Evolutionary conservation across 1,140 invertebrate genomes (phyloP).

Genomic region (Aethina tumida): DNA sequence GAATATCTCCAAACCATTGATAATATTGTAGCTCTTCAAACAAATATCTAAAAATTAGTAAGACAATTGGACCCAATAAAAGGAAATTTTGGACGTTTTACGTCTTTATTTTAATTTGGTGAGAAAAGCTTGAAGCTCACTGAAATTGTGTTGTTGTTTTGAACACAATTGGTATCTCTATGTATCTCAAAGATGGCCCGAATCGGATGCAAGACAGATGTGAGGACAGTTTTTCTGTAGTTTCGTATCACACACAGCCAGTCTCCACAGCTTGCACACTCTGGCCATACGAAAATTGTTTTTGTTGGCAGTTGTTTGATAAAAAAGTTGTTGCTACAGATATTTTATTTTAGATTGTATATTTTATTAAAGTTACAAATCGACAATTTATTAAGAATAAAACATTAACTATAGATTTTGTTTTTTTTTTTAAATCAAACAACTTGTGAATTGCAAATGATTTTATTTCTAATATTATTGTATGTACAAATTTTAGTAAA

Average conservation of each 20-base stretch:
- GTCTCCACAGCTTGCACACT: slow-evolving; percentile 86
- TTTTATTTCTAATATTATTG: too few species aligned
- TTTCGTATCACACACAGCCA: slow-evolving; percentile 87
- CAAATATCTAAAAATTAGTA: too few species aligned
- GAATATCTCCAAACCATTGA: slow-evolving; percentile 96
- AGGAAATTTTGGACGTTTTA: too few species aligned
- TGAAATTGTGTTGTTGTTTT: slow-evolving; percentile 99
- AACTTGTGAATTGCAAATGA: too few species aligned
- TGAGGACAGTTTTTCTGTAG: slow-evolving; percentile 93
- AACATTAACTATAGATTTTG: too few species aligned
- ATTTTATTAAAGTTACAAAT: too few species aligned
- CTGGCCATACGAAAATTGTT: slow-evolving; percentile 89
- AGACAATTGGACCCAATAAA: too few species aligned
- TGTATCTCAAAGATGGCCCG: slow-evolving; percentile 82
- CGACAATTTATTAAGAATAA: too few species aligned
- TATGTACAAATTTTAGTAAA: slow-evolving; percentile 3
- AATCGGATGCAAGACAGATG: slow-evolving; percentile 86
- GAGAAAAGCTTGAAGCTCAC: slow-evolving; percentile 95
- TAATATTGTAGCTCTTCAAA: slow-evolving; percentile 99
- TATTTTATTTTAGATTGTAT: too few species aligned
- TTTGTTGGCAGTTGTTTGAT: too few species aligned
- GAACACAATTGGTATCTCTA: slow-evolving; percentile 94
- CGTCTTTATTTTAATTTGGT: slow-evolving; percentile 91
- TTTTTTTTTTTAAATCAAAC: too few species aligned
- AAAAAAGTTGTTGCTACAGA: too few species aligned